Base-by-base conservation (phyloP, 1,140 invertebrate species). In the Dolichoris vasculosae region DNA sequence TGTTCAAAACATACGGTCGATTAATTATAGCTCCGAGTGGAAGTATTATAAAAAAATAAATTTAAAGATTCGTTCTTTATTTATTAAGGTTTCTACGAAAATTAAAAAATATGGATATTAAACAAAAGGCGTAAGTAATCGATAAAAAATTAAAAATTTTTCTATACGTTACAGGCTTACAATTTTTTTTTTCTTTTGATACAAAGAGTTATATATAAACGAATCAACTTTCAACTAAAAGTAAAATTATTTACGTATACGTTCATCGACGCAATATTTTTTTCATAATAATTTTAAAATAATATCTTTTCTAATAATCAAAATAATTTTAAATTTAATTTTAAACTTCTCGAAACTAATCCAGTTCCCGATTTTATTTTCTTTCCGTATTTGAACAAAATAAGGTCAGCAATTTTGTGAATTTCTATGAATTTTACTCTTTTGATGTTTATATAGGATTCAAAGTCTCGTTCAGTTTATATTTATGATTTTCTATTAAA, bases 371-470 rank as follows among this genome's bases (percentile, higher is more conserved):
- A 20, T 43, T 43, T 73, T 73, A 38, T 73, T 73, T 43, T 43
- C 23, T 11, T 43, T 43, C 69, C 13, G 11, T 15, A 20, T 43
- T n/a, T 43, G 23, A 40, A 26, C 38, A 23, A 40, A 40, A n/a
- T n/a, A 73, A 73, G 67, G 67, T 69, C 69, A 73, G 20, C 38
- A n/a, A 8, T 0, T 43, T 43, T n/a, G 38, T 20, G 43, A 40
- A 73, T 43, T 73, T 73, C 69, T 43, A 43, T 73, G 69, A 43
- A 73, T 73, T 73, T 73, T 11, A 43, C 69, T 73, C 38, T 43
- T 43, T 43, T 13, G 7, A 17, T 73, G 69, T 73, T 73, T 73
- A 8, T 43, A n/a, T 73, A 43, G 69, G n/a, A 15, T 2, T n/a
- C 23, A n/a, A 73, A 73, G 38, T n/a, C 2, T 43, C 2, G 23